Conservation (phyloP, 2,113 vertebrate genomes). For the Bungarus multicinctus region DNA sequence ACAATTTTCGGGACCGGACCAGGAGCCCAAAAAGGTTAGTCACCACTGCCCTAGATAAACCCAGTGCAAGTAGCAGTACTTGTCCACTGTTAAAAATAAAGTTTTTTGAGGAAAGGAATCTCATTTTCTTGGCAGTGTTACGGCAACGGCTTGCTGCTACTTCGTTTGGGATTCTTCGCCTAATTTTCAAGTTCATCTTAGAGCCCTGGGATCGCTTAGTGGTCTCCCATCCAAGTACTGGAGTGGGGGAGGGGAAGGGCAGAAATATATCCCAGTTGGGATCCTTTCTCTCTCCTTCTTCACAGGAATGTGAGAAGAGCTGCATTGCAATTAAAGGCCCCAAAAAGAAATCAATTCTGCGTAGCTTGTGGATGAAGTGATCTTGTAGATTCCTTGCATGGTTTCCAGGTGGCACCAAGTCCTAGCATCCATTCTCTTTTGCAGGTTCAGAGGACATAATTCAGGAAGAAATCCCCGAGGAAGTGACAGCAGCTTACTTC, state of each 20-base stretch:
- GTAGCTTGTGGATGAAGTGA: background rate
- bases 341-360: background rate
- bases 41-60: background rate
- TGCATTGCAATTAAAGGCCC: background rate
- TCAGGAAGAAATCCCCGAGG: constrained; percentile 77
- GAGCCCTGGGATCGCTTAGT: background rate
- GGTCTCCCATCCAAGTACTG: background rate
- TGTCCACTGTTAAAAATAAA: background rate
- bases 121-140: background rate
- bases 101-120: background rate
- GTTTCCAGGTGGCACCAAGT: constrained; percentile 11
- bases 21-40: too few species aligned
- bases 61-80: background rate
- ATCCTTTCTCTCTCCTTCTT: background rate
- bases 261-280: background rate
- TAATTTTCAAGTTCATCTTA: background rate
- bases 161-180: background rate
- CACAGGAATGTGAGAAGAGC: background rate
- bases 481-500: constrained; percentile 83
- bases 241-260: background rate
- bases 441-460: constrained; percentile 65
- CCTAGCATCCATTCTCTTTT: background rate
- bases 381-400: background rate
- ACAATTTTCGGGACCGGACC: too few species aligned
- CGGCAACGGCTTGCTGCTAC: background rate